phyloP scores from a whole-genome alignment of 2,888 invertebrate genomes.

The Drosophila nr. perissopoda region DNA sequence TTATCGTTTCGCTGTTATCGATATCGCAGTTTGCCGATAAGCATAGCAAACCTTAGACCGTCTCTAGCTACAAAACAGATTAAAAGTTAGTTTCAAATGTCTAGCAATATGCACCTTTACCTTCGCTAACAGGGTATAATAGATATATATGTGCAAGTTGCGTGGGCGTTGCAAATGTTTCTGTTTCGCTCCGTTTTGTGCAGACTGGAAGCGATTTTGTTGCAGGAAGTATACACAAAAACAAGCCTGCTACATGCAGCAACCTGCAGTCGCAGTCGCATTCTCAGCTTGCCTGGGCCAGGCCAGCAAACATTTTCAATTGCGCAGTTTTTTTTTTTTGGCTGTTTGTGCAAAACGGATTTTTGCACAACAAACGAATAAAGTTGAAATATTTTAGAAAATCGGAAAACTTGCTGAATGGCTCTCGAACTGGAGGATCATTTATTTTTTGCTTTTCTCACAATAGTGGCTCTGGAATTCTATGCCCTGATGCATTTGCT shows the following conservation, averaged over 20 bases:
- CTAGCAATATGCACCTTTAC: neutral
- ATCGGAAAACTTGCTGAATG: constrained; percentile 26
- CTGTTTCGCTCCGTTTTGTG: constrained; percentile 24
- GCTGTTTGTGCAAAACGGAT: neutral
- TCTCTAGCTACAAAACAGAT: neutral
- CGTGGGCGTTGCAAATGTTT: constrained; percentile 42
- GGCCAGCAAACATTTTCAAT: constrained; percentile 7
- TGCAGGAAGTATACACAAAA: constrained; percentile 33
- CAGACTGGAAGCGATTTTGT: constrained; percentile 63
- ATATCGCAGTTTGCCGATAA: neutral
- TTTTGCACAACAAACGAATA: neutral
- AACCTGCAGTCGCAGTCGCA: constrained; percentile 34
- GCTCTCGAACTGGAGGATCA: constrained; percentile 36
- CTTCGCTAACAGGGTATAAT: neutral
- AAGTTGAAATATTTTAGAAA: neutral
- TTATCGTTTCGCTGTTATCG: neutral
- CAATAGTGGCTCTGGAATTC: constrained; percentile 32
- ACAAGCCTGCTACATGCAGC: constrained; percentile 32
- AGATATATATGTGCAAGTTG: constrained; percentile 29
- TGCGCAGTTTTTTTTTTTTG: constrained; percentile 13
- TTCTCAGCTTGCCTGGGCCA: constrained; percentile 28
- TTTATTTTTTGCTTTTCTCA: constrained; percentile 26
- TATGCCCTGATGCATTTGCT: constrained; percentile 31
- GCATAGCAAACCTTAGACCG: neutral
- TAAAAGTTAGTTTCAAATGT: neutral